Base-by-base conservation (phyloP, 2,113 vertebrate species). In the Charina bottae region DNA sequence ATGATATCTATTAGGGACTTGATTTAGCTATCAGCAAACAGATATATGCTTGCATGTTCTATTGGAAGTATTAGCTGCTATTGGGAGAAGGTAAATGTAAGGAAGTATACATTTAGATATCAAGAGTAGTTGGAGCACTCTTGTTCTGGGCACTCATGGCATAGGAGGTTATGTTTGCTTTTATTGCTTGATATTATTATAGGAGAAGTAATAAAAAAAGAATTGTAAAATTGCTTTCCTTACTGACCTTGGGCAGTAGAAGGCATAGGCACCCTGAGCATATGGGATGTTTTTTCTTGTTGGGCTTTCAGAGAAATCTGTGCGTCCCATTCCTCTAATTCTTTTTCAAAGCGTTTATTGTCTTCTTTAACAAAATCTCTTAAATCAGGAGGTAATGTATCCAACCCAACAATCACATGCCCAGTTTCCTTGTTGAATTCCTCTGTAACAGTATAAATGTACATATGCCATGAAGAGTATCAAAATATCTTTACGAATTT, bases 381-480 rank as follows among this genome's bases (percentile, higher is more conserved):
- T 96, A 99, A 97, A 96, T 99, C 99, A 1, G 98, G 97, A 28
- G 99, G 99, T 1, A 99, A 96, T 0, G 99, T 99, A 97, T 99
- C 98, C 97, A 99, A 97, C 93, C 99, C 99, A 83, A 98, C 97
- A 95, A 99, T 97, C 28, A 98, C 96, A 96, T 99, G 99, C 1
- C 98, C 99, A 0, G 98, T 99, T 97, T 99, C 99, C 93, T 99
- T 99, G 96, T 99, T 99, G 93, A 99, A 99, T 89, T 99, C 99
- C 93, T 99, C 99, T 99, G 97, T 1, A 94, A 87, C 95, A 94
- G 93, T 26, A 93, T 7, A 55, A 96, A 95, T 60, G 53, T 0
- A 92, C 78, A 28, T 93, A 84, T 83, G 72, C 93, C 56, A 84
- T 88, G 37, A 42, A 0, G 33, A 92, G 24, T 2, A 54, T 64